phyloP scores from a whole-genome alignment of 2,797 vertebrate species.

The Coregonus ussuriensis region DNA sequence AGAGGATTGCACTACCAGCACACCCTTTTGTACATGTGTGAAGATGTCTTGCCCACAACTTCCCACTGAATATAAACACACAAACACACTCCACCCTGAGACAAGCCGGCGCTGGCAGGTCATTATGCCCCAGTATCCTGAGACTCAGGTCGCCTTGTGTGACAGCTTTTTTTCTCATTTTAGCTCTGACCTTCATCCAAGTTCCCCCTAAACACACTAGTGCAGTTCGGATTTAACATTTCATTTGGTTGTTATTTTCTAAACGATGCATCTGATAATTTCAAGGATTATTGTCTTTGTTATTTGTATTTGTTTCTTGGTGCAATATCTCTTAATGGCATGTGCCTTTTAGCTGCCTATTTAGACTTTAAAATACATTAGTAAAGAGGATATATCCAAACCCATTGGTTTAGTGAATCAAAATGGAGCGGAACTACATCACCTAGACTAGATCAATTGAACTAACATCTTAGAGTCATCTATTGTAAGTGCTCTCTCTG shows the following conservation, averaged over 20 bases:
- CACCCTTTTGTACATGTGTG: conserved; percentile 75
- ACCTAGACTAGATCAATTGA: conserved; percentile 67
- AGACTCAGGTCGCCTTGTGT: conserved; percentile 57
- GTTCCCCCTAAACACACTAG: conserved; percentile 63
- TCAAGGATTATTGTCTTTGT: conserved; percentile 68
- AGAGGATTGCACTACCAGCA: conserved; percentile 82
- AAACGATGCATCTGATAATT: conserved; percentile 66
- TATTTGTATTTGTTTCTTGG: conserved; percentile 74
- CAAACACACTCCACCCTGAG: conserved; percentile 44
- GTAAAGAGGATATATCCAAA: conserved; percentile 69
- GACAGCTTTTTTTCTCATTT: conserved; percentile 60
- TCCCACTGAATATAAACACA: conserved; percentile 25
- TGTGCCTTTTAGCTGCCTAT: conserved; percentile 82
- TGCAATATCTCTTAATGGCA: conserved; percentile 78
- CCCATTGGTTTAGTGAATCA: conserved; percentile 69
- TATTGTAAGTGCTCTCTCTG: conserved; percentile 65
- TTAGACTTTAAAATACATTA: conserved; percentile 74
- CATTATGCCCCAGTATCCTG: conserved; percentile 41
- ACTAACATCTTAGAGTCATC: conserved; percentile 72
- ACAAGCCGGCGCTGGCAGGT: conserved; percentile 48
- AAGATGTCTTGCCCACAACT: conserved; percentile 66
- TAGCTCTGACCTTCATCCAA: conserved; percentile 64
- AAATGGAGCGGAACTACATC: conserved; percentile 69
- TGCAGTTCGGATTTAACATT: conserved; percentile 70
- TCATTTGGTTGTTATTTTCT: conserved; percentile 65